Evolutionary conservation across 2,113 vertebrate species (phyloP).

Genomic region (Artemisiospiza belli): DNA sequence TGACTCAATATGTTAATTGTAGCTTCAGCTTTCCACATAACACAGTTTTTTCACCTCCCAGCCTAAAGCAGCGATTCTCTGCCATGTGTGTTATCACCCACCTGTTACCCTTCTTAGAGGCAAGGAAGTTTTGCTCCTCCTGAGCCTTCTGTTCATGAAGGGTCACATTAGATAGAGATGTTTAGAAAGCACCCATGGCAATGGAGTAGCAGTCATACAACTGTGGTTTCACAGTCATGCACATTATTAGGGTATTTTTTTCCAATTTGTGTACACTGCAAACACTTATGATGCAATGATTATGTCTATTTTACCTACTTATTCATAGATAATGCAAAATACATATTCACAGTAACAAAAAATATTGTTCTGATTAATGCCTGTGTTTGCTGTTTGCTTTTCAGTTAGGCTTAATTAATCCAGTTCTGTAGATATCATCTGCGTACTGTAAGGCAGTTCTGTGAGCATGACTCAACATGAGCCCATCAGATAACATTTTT

Average conservation of each 20-base stretch:
- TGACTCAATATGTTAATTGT: not conserved
- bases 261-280: not conserved
- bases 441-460: not conserved
- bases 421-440: not conserved
- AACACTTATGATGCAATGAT: not conserved
- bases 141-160: not conserved
- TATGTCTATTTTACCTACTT: not conserved
- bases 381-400: not conserved
- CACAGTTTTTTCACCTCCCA: not conserved
- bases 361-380: not conserved
- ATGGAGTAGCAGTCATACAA: not conserved
- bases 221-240: not conserved
- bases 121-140: not conserved
- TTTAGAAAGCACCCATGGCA: not conserved
- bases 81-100: not conserved
- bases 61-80: not conserved
- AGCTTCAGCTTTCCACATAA: not conserved
- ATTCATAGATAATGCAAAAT: not conserved
- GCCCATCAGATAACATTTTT: not conserved
- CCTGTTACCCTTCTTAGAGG: not conserved
- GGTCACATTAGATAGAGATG: not conserved
- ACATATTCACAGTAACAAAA: not conserved
- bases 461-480: not conserved
- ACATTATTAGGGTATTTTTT: not conserved
- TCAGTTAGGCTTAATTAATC: not conserved